Percentiles rank a stretch among this genome's conserved stretches.
These are phyloP conservation scores for Apostichopus californicus DNA, from an alignment of 35 echinoderm and acorn worm genomes.

Conservation along the genomic window DNA sequence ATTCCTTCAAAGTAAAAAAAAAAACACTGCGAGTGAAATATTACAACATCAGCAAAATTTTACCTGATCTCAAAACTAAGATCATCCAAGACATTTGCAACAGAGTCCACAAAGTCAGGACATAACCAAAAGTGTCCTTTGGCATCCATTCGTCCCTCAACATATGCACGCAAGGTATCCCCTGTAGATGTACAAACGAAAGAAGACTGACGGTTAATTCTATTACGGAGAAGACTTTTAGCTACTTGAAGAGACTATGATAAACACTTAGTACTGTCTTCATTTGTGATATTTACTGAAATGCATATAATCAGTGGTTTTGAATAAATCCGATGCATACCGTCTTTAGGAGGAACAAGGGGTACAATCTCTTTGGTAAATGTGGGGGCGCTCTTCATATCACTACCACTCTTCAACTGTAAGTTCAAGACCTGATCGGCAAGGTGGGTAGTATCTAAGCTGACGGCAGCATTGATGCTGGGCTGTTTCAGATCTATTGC, in stretches of 20 bases:
- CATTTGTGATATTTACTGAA: not conserved
- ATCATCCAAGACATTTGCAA: slow-evolving; percentile 78
- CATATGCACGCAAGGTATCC: slow-evolving; percentile 71
- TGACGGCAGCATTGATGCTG: slow-evolving; percentile 50
- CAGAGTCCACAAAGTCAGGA: slow-evolving; percentile 64
- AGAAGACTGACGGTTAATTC: not conserved
- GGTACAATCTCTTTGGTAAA: slow-evolving; percentile 56
- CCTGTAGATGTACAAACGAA: slow-evolving; percentile 36
- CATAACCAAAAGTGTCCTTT: slow-evolving; percentile 82
- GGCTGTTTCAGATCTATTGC: not conserved
- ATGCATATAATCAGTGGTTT: no score
- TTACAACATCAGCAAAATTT: not conserved
- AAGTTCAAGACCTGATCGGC: slow-evolving; percentile 50
- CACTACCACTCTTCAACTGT: slow-evolving; percentile 52
- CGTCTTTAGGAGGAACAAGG: slow-evolving; percentile 31
- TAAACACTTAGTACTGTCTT: no score
- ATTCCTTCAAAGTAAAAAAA: no score
- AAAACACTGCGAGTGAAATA: no score
- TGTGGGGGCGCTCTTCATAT: slow-evolving; percentile 52
- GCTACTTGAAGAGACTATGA: no score
- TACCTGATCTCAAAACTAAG: slow-evolving; percentile 92
- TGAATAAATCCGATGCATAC: not conserved
- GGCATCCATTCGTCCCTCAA: slow-evolving; percentile 86
- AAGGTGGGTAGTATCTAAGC: slow-evolving; percentile 34
- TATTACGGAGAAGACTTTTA: no score